phyloP scores from a whole-genome alignment of 2,113 vertebrate genomes.

The Labeo rohita region DNA sequence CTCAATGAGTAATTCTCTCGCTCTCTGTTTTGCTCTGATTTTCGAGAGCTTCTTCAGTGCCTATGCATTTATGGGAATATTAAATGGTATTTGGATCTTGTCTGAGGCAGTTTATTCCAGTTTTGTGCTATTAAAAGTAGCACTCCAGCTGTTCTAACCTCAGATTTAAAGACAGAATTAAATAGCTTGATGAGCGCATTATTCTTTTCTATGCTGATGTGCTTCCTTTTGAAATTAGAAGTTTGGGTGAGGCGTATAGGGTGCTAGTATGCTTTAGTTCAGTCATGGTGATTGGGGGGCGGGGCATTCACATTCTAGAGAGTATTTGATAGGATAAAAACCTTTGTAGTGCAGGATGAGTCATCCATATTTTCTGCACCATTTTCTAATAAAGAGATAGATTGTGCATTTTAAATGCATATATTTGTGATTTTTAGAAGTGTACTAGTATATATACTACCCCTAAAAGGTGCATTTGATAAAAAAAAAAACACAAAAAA shows the following conservation, averaged over 20 bases:
- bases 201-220: neutral
- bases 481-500: too few species aligned
- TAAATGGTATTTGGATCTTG: neutral
- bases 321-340: neutral
- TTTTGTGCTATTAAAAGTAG: neutral
- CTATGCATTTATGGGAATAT: neutral
- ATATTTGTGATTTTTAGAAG: neutral
- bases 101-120: neutral
- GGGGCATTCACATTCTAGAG: neutral
- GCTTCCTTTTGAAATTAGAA: neutral
- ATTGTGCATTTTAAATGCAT: neutral
- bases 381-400: neutral
- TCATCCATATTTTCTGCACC: neutral
- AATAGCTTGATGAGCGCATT: neutral
- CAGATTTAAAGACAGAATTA: neutral
- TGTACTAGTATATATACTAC: neutral
- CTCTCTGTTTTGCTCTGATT: slow-evolving; percentile 24
- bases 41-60: neutral
- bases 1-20: slow-evolving; percentile 40
- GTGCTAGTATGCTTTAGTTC: neutral
- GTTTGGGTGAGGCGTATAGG: neutral
- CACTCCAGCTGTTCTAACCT: neutral
- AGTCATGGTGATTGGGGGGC: neutral
- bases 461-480: neutral
- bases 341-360: neutral